Base-by-base conservation (phyloP, 2,888 invertebrate genomes). In the Aethes cnicana region DNA sequence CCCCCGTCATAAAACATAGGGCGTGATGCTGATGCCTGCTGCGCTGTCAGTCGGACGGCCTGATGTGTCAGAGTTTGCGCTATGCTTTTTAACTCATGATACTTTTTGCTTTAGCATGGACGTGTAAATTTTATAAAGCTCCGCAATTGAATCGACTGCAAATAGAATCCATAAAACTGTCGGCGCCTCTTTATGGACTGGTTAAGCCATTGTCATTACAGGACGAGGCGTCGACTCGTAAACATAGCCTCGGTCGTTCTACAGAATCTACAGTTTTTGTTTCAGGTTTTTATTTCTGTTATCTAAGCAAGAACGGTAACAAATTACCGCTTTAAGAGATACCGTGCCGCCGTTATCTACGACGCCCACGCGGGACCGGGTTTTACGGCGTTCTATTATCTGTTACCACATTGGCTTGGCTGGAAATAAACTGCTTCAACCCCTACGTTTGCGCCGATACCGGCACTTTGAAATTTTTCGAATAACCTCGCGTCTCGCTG, bases 311-410 rank as follows among this genome's bases (percentile, higher is more conserved):
- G 74, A 75, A 71, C 68, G 68, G 69, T 72, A 81, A 83, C 84
- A 86, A 86, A 84, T 86, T 75, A 84, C 78, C 75, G 69, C 76
- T 79, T 81, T 74, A 74, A 74, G 63, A 84, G 79, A 80, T 83
- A 84, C 67, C 68, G 71, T 66, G 61, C 61, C 61, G 60, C 62
- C 60, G 69, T 79, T 86, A 85, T 86, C 83, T 80, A 57, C 53
- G 64, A 69, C 84, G 76, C 85, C 87, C 79, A 87, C 85, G 75
- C 68, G 62, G 63, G 69, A 62, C 71, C 66, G 62, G 70, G 77
- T 76, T 85, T 85, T 83, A 84, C 74, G 74, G 70, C 73, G 57
- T 68, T 63, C 69, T 77, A 80, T 79, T 84, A 86, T 84, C 83
- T 79, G 71, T 75, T 72, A 73, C 77, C 74, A 72, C 76, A 74